Percentiles rank a stretch among this genome's conserved stretches.
These are phyloP conservation scores for Misgurnus anguillicaudatus DNA, from an alignment of 2,113 vertebrate genomes.

Conservation along the genomic window DNA sequence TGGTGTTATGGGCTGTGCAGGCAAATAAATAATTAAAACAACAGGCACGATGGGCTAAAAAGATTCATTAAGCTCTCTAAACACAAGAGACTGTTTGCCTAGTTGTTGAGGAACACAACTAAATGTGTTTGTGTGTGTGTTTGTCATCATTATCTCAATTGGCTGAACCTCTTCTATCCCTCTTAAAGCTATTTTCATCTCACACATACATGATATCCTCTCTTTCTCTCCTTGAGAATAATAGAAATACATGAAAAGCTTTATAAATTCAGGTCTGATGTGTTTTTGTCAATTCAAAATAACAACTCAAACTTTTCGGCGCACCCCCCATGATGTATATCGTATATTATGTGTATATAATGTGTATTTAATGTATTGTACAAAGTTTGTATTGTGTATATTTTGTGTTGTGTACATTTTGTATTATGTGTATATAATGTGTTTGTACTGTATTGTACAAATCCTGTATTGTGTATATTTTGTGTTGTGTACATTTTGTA, in stretches of 20 bases:
- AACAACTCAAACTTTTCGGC: too few relatives aligned
- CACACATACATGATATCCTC: too few relatives aligned
- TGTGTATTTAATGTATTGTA: too few relatives aligned
- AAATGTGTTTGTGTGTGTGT: conserved; percentile 47
- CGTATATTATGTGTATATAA: too few relatives aligned
- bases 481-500: too few relatives aligned
- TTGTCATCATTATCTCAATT: conserved; percentile 58
- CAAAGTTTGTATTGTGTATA: too few relatives aligned
- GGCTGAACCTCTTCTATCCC: conserved; percentile 22
- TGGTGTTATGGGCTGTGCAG: conserved; percentile 1
- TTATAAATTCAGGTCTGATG: conserved; percentile 5
- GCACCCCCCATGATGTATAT: too few relatives aligned
- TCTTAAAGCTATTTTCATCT: neutral
- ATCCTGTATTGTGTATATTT: too few relatives aligned
- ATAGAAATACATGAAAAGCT: conserved; percentile 1
- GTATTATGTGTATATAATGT: too few relatives aligned
- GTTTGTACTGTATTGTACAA: too few relatives aligned
- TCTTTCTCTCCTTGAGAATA: neutral
- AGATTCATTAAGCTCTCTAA: conserved; percentile 44
- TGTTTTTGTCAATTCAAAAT: too few relatives aligned
- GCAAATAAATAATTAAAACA: conserved; percentile 28
- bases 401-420: too few relatives aligned
- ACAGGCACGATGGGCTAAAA: conserved; percentile 17
- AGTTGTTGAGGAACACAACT: conserved; percentile 60
- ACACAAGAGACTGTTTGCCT: conserved; percentile 41